Base-by-base conservation (phyloP, 2,797 vertebrate genomes). In the Adelosebastes latens region DNA sequence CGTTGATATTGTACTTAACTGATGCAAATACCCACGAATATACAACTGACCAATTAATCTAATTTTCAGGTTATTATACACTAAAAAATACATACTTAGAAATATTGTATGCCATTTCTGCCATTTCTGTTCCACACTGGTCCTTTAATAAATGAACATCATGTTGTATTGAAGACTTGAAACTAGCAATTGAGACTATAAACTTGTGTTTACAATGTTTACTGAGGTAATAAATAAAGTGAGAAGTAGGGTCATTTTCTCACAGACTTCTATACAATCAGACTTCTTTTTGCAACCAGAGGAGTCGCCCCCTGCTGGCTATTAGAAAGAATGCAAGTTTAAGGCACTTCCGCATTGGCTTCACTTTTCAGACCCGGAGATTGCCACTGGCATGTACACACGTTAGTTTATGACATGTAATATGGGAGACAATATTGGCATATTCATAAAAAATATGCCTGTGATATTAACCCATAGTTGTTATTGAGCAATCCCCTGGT, bases 261-360 rank as follows among this genome's bases (percentile, higher is more conserved):
- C 42, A 20, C 0, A 46, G 16, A n/a, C 49, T 52, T 52, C 49
- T n/a, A 52, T 52, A 52, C 18, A 52, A n/a, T 52, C 20, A n/a
- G 42, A 46, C 16, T 46, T 46, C 3, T 46, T 20, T 46, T 46
- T 46, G 42, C 16, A 46, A 46, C 16, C 49, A 52, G 49, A 52
- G 49, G 0, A n/a, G 49, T n/a, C 9, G 3, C 20, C 49, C 20
- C 18, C 49, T 52, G 49, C 49, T 52, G 49, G 49, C 49, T 9
- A 0, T n/a, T 52, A 52, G 49, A n/a, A 20, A 52, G 49, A 52
- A 52, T 0, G 20, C 20, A 46, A 46, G 16, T 46, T 20, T 20
- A 46, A 46, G 42, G 42, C 42, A 46, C 42, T 46, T 46, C 42
- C 3, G 42, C 42, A 52, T 52, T 52, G 49, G 49, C 49, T 52